Conservation (phyloP, 1,140 invertebrate genomes). For the Elymnias hypermnestra region DNA sequence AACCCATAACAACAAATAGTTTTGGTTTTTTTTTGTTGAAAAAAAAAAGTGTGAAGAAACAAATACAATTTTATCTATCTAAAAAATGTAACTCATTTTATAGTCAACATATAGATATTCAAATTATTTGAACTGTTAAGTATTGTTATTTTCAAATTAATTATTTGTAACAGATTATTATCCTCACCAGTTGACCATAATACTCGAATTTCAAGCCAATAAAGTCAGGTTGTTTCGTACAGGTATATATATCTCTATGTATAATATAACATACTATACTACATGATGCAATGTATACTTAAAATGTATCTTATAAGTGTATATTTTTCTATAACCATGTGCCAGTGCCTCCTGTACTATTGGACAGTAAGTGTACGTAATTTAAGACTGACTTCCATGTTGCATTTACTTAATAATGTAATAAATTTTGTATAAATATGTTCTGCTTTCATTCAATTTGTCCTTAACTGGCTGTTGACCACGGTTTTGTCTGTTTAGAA, state of each 20-base stretch:
- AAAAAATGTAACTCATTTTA: too few species aligned
- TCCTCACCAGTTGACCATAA: too few species aligned
- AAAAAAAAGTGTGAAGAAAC: neutral
- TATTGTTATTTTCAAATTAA: too few species aligned
- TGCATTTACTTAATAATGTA: constrained; percentile 52
- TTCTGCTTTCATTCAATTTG: too few species aligned
- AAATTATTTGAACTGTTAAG: too few species aligned
- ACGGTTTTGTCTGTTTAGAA: too few species aligned
- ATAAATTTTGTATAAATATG: constrained; percentile 27
- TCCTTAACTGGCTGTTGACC: too few species aligned
- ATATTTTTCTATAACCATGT: constrained; percentile 34
- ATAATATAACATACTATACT: neutral
- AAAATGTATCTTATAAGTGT: constrained; percentile 8
- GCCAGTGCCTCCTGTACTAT: constrained; percentile 62
- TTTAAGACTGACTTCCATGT: constrained; percentile 69
- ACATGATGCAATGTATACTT: neutral
- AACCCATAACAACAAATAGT: too few species aligned
- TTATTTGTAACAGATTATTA: too few species aligned
- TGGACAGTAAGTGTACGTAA: constrained; percentile 56
- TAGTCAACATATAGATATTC: too few species aligned
- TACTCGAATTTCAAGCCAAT: constrained; percentile 2
- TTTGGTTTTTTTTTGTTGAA: too few species aligned
- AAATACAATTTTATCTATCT: neutral
- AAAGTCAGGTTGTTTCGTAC: constrained; percentile 13
- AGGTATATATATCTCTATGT: constrained; percentile 4